phyloP scores from a whole-genome alignment of 2,113 vertebrate genomes.

The Crotalus tigris region DNA sequence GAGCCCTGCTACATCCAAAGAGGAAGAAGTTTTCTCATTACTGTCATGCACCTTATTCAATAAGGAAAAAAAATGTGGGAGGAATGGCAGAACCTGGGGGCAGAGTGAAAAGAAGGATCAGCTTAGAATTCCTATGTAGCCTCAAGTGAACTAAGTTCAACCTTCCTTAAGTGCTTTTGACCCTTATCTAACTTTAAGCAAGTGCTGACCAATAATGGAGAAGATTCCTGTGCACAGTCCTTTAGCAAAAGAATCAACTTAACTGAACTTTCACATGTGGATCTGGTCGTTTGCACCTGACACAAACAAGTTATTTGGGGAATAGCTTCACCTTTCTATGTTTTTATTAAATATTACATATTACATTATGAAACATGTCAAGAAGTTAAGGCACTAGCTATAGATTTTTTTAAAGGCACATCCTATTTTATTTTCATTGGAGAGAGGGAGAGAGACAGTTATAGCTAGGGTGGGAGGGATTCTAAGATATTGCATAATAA shows the following conservation, averaged over 20 bases:
- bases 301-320: background rate
- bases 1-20: background rate
- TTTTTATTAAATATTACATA: background rate
- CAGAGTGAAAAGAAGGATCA: background rate
- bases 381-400: background rate
- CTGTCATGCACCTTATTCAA: background rate
- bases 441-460: background rate
- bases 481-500: background rate
- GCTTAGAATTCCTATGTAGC: background rate
- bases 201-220: background rate
- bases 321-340: background rate
- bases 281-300: background rate
- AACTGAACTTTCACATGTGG: background rate
- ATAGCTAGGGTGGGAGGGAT: background rate
- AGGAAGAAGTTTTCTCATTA: background rate
- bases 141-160: background rate
- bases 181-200: background rate
- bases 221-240: background rate
- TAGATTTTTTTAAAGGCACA: background rate
- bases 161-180: background rate
- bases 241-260: background rate
- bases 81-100: background rate
- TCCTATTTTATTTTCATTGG: background rate
- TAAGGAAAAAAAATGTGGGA: background rate
- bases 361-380: background rate